Conservation (phyloP, 2,113 vertebrate genomes). For the Camarhynchus parvulus region DNA sequence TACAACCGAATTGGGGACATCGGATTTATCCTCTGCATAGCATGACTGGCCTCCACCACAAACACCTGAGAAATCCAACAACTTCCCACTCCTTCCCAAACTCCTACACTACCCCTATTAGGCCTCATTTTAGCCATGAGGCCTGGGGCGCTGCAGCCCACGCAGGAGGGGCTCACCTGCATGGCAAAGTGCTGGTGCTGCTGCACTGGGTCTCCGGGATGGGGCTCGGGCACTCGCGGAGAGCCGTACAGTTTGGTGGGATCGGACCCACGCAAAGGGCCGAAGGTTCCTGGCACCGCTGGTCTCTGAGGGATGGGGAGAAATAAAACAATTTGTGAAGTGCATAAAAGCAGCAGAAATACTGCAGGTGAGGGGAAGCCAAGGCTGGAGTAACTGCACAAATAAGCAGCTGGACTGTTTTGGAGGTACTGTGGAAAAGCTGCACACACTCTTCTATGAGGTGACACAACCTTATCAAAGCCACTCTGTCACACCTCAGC, state of each 20-base stretch:
- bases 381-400: not conserved
- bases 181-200: conserved; percentile 82
- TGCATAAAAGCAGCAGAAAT: not conserved
- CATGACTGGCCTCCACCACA: too few relatives aligned
- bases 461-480: not conserved
- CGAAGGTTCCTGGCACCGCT: conserved; percentile 76
- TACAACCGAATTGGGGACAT: too few relatives aligned
- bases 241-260: conserved; percentile 77
- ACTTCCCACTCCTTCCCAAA: too few relatives aligned
- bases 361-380: not conserved
- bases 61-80: too few relatives aligned
- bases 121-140: not conserved
- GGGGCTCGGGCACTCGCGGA: conserved; percentile 77
- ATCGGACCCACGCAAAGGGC: conserved; percentile 81
- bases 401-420: not conserved
- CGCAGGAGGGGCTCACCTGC: conserved; percentile 76
- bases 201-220: conserved; percentile 77
- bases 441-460: fast-evolving
- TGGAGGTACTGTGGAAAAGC: not conserved
- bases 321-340: not conserved
- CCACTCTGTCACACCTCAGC: not conserved
- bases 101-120: too few relatives aligned
- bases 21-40: too few relatives aligned
- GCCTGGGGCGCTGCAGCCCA: fast-evolving
- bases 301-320: conserved; percentile 39